Conservation (phyloP, 2,113 vertebrate species). For the Noctilio leporinus region DNA sequence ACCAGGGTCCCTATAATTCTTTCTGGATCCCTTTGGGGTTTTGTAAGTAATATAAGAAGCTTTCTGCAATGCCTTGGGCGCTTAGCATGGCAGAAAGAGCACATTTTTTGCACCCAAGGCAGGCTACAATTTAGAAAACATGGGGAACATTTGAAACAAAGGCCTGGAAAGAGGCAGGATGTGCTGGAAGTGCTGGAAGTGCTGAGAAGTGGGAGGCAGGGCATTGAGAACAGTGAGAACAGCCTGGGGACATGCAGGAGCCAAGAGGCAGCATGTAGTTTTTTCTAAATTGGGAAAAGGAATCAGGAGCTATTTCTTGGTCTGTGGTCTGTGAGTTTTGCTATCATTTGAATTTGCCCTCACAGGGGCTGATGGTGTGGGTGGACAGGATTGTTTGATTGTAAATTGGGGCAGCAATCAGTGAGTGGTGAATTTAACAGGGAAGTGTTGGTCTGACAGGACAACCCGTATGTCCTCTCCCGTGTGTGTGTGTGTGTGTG, state of each 20-base stretch:
- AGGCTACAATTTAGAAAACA: background rate
- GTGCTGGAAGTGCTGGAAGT: background rate
- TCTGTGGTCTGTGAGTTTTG: background rate
- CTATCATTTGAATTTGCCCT: conserved; percentile 38
- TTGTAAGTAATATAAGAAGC: background rate
- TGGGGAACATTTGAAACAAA: conserved; percentile 5
- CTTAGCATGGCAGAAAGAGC: background rate
- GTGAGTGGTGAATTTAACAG: conserved; percentile 42
- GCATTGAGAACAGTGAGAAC: background rate
- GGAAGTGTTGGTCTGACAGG: conserved; percentile 39
- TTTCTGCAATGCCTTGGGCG: background rate
- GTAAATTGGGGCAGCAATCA: conserved; percentile 39
- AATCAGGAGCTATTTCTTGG: conserved; percentile 24
- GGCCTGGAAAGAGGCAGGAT: background rate
- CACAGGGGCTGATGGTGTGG: conserved; percentile 30
- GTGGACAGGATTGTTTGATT: conserved; percentile 30
- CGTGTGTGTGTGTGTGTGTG: too few species aligned
- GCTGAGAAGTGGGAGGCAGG: background rate
- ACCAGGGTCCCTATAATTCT: background rate
- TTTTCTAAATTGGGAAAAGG: conserved; percentile 9
- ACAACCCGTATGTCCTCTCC: conserved; percentile 5
- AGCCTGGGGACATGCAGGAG: background rate
- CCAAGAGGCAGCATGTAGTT: background rate
- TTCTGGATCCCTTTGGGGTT: background rate
- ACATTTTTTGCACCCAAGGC: background rate